Evolutionary conservation across 2,113 vertebrate species (phyloP).

Genomic region (Gallinago jamesoni): DNA sequence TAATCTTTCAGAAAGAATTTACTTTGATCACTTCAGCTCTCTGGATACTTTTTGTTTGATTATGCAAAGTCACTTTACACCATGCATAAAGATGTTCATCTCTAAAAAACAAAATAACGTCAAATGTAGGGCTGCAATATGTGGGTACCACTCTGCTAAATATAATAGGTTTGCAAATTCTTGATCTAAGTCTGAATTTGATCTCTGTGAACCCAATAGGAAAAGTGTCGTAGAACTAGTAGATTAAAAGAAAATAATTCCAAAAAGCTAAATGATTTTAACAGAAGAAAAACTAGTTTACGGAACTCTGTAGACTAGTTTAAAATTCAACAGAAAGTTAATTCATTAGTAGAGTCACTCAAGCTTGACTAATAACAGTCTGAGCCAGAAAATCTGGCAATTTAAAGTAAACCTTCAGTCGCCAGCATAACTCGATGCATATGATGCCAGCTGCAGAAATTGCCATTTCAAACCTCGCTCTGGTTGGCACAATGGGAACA

Average conservation of each 20-base stretch:
- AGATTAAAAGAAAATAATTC: not conserved
- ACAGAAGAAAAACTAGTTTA: not conserved
- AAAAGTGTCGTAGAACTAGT: not conserved
- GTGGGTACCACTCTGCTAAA: not conserved
- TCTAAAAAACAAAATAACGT: not conserved
- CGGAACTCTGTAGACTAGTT: not conserved
- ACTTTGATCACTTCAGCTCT: not conserved
- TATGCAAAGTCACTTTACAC: not conserved
- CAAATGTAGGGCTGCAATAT: not conserved
- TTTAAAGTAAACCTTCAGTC: conserved; percentile 6
- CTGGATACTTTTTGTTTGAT: not conserved
- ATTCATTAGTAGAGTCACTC: conserved; percentile 24
- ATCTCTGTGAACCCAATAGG: not conserved
- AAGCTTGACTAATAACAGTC: conserved; percentile 5
- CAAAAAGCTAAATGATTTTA: not conserved
- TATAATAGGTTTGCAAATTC: not conserved
- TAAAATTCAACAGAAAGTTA: conserved; percentile 24
- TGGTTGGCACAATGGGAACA: conserved; percentile 54
- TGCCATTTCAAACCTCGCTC: conserved; percentile 22
- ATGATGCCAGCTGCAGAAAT: conserved; percentile 56
- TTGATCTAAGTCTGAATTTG: not conserved
- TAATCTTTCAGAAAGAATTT: not conserved
- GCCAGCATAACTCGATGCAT: not conserved
- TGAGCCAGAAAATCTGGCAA: conserved; percentile 14
- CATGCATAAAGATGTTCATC: not conserved